phyloP scores from a whole-genome alignment of 2,888 invertebrate genomes.

The Epirrhoe alternata region DNA sequence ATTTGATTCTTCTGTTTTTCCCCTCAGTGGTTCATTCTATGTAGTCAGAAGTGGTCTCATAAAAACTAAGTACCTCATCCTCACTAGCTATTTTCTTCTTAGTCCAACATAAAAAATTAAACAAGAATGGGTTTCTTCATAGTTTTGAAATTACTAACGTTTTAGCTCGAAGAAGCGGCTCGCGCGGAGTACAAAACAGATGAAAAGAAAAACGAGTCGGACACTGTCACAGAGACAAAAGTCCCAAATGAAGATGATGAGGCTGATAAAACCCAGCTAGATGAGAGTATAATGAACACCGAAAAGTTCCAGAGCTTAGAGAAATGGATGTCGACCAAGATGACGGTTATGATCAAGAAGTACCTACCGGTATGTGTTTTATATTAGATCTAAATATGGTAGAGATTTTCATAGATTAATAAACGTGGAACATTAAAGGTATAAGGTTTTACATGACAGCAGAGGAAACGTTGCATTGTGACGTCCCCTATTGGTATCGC shows the following conservation, averaged over 20 bases:
- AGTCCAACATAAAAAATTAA: no score
- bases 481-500: no score
- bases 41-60: no score
- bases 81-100: no score
- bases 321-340: constrained; percentile 36
- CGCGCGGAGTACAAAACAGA: neutral
- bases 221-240: neutral
- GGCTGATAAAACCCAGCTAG: constrained; percentile 11
- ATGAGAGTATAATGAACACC: constrained; percentile 27
- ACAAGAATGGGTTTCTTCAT: no score
- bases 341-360: constrained; percentile 56
- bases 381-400: neutral
- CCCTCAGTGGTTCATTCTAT: no score
- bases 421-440: no score
- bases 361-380: constrained; percentile 56
- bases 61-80: no score
- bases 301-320: constrained; percentile 28
- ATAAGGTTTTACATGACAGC: no score
- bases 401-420: no score
- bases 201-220: neutral
- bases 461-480: no score
- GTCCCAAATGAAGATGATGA: neutral
- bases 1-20: no score
- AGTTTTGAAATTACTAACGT: neutral
- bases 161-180: constrained; percentile 17